phyloP scores from a whole-genome alignment of 1,140 invertebrate genomes.

The Dreissena rostriformis region DNA sequence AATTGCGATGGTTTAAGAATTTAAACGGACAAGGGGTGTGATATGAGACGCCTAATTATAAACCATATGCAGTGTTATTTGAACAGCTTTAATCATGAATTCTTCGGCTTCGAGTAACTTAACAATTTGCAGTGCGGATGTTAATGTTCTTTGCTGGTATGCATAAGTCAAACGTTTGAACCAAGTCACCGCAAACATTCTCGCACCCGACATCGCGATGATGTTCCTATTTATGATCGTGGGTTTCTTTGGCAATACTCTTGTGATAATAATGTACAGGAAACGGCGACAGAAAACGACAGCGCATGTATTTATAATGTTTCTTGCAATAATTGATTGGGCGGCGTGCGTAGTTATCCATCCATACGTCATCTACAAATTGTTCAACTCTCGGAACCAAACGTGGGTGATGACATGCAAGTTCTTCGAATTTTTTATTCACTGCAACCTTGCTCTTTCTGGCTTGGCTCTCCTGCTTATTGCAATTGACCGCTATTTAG shows the following conservation, averaged over 20 bases:
- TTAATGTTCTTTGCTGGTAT: too few relatives aligned
- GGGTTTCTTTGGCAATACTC: constrained; percentile 36
- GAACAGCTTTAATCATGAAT: too few relatives aligned
- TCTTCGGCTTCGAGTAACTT: too few relatives aligned
- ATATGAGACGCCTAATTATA: too few relatives aligned
- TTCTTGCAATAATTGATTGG: constrained; percentile 41
- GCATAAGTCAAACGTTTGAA: too few relatives aligned
- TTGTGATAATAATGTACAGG: constrained; percentile 41
- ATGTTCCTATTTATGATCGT: constrained; percentile 50
- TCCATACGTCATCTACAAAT: constrained; percentile 54
- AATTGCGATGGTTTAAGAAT: too few relatives aligned
- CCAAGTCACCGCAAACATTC: too few relatives aligned
- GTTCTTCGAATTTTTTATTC: constrained; percentile 54
- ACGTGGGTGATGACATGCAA: constrained; percentile 41
- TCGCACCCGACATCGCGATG: constrained; percentile 31
- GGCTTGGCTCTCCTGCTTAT: constrained; percentile 35
- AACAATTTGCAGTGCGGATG: too few relatives aligned
- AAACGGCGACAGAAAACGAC: constrained; percentile 20
- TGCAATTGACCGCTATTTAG: constrained; percentile 52
- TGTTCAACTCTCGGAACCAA: constrained; percentile 51
- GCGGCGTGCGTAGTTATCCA: constrained; percentile 52
- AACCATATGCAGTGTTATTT: too few relatives aligned
- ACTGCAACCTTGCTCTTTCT: constrained; percentile 25
- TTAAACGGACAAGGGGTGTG: too few relatives aligned
- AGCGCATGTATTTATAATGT: constrained; percentile 46